Conservation (phyloP, 2,113 vertebrate species). For the Pelusios castaneus region DNA sequence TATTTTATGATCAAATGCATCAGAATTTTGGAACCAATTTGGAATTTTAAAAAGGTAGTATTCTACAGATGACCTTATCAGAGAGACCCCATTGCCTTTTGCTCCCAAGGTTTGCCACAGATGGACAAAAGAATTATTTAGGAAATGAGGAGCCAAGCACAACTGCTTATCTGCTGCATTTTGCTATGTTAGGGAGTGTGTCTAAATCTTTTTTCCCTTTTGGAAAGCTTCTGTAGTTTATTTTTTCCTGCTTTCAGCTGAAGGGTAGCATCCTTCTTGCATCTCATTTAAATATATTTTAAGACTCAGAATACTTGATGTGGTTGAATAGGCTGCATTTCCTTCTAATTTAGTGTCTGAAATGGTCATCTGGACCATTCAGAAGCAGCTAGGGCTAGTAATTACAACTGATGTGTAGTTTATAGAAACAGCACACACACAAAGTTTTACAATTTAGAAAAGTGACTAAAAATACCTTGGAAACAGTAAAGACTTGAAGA, state of each 20-base stretch:
- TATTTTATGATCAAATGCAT: neutral
- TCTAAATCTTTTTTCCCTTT: neutral
- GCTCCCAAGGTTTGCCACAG: accelerated
- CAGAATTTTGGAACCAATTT: neutral
- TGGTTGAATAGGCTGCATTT: constrained; percentile 69
- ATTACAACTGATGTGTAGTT: constrained; percentile 68
- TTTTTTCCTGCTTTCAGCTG: neutral
- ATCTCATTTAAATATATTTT: constrained; percentile 69
- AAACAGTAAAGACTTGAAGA: neutral
- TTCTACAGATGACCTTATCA: neutral
- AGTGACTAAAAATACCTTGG: constrained; percentile 55
- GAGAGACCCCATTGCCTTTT: accelerated
- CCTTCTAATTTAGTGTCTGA: constrained; percentile 75
- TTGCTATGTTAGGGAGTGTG: accelerated
- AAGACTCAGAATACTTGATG: constrained; percentile 58
- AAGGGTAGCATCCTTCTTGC: constrained; percentile 27
- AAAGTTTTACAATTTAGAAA: neutral
- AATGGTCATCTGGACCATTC: constrained; percentile 32
- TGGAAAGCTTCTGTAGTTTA: neutral
- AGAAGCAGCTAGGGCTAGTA: constrained; percentile 53
- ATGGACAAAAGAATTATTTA: accelerated
- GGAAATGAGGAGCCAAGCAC: neutral
- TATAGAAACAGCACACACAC: constrained; percentile 6
- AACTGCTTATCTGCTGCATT: neutral
- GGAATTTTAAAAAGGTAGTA: neutral